Base-by-base conservation (phyloP, 2,797 vertebrate species). In the Coregonus sp. region DNA sequence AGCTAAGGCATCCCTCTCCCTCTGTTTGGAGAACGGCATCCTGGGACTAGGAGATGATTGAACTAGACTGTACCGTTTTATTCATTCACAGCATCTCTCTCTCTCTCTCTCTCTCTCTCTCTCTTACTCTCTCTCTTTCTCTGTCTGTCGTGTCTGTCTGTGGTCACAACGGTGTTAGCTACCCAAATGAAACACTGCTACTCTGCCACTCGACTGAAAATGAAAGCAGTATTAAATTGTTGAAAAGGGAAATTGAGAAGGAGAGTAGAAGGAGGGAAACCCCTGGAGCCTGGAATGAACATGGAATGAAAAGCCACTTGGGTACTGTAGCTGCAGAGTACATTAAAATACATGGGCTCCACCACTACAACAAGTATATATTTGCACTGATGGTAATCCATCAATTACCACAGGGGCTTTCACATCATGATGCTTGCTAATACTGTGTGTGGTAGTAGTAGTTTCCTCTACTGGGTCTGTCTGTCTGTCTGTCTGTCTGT, bases 341-440 rank as follows among this genome's bases (percentile, higher is more conserved):
- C 84, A 90, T 90, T 86, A 89, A 71, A 86, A 84, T 78, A 91
- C 86, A 87, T 77, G 80, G 77, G 84, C 81, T 78, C 79, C 82
- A 79, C 84, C 81, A 79, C 84, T 87, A 80, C 84, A 88, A 89
- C 83, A 87, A 89, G 87, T 88, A 85, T 90, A 86, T 89, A 86
- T 90, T 88, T 87, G 85, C 82, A 85, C 86, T 86, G 86, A 89
- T 86, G 85, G 89, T 88, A 87, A 93, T 93, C 88, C 89, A 92
- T 92, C 88, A 92, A 90, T 92, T 92, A 92, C 89, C 75, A 81
- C 79, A 86, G 85, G 59, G 85, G 87, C 88, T 86, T 84, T 90
- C 85, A 88, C 81, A 89, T 89, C 85, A 89, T 91, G 81, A 88
- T 86, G 87, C 80, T 83, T 2, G 85, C 78, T 88, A 84, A 88